Evolutionary conservation across 2,113 vertebrate species (phyloP).

Genomic region (Odobenus rosmarus): DNA sequence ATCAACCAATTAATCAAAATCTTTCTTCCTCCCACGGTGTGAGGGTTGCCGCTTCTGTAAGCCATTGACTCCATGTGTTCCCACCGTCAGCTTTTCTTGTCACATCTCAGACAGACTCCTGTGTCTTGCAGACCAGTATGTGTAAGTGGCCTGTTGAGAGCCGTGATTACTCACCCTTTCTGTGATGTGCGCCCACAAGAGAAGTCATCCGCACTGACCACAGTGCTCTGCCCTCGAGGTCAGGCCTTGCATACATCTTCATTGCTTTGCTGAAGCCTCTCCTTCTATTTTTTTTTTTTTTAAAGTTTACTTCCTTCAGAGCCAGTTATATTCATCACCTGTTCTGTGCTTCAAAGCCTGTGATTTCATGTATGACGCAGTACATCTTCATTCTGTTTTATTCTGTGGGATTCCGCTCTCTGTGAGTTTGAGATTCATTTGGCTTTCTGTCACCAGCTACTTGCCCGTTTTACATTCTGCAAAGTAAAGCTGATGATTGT

Average conservation of each 20-base stretch:
- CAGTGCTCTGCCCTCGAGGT: neutral
- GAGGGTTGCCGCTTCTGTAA: neutral
- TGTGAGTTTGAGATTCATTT: neutral
- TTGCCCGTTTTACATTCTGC: conserved; percentile 6
- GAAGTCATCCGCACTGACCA: neutral
- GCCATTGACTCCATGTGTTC: neutral
- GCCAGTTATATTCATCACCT: neutral
- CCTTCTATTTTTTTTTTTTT: neutral
- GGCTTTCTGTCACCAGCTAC: neutral
- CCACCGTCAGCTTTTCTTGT: conserved; percentile 19
- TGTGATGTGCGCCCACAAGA: neutral
- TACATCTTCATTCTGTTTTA: neutral
- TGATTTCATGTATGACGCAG: neutral
- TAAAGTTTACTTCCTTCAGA: neutral
- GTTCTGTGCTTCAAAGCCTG: neutral
- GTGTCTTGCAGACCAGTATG: neutral
- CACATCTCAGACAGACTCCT: neutral
- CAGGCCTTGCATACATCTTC: neutral
- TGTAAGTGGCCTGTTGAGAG: neutral
- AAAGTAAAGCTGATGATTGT: conserved; percentile 18
- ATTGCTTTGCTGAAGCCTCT: neutral
- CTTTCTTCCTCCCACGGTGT: neutral
- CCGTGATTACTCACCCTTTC: neutral
- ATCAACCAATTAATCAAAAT: conserved; percentile 23
- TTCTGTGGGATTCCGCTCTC: neutral